These are phyloP conservation scores for Drosophila malerkotliana DNA, from an alignment of 1,140 invertebrate genomes.

Conservation along the genomic window DNA sequence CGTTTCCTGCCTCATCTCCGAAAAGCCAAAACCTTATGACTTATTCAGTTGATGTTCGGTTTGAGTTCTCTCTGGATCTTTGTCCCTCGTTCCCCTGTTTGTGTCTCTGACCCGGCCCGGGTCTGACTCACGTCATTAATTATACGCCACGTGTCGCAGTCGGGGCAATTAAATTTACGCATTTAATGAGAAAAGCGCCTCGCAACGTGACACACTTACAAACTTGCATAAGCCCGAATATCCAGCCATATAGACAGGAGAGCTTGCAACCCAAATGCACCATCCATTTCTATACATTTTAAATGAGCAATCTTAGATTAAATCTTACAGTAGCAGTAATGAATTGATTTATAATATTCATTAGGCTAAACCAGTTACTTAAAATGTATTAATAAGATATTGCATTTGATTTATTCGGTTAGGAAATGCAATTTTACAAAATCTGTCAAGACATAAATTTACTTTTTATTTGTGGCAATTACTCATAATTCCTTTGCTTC, in stretches of 20 bases:
- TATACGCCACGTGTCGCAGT: constrained; percentile 71
- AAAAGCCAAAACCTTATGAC: constrained; percentile 72
- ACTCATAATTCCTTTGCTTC: constrained; percentile 5
- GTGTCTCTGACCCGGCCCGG: constrained; percentile 10
- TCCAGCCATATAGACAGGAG: not conserved
- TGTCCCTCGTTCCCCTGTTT: not conserved
- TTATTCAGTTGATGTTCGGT: constrained; percentile 71
- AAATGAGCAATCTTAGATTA: not conserved
- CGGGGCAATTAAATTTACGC: constrained; percentile 77
- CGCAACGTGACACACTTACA: constrained; percentile 40
- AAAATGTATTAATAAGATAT: no score
- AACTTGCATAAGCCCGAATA: constrained; percentile 20
- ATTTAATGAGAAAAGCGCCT: constrained; percentile 72
- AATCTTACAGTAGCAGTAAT: no score
- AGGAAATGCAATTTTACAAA: not conserved
- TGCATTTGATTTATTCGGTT: not conserved
- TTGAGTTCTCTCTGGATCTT: constrained; percentile 16
- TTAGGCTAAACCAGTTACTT: not conserved
- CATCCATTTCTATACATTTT: not conserved
- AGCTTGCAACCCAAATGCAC: not conserved
- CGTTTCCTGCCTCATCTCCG: constrained; percentile 3
- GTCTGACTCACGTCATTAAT: constrained; percentile 68
- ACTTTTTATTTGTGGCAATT: not conserved
- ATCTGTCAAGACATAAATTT: not conserved
- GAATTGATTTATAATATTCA: not conserved